Evolutionary conservation across 2,888 invertebrate species (phyloP), one percentile per base, ranked within the genome.

Genomic region (Isotomurus palustris): DNA sequence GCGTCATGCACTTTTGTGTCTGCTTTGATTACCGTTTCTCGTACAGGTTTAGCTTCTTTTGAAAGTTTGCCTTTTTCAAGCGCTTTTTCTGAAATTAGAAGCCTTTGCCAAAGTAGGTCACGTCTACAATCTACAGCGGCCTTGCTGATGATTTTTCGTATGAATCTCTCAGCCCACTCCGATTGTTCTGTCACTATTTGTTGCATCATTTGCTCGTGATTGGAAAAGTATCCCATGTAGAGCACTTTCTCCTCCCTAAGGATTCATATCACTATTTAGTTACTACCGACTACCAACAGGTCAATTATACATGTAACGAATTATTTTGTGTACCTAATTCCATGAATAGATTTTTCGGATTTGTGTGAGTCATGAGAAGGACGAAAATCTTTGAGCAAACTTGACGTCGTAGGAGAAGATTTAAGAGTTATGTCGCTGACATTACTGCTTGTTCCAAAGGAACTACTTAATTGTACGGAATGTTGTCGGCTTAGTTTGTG

Each of bases 151-250:
- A 86, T 82, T 27, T 78, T 77, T 22, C 76, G 75, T 35, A 86
- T 82, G 65, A 81, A 79, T 43, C 76, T 76, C 45, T 80, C 78
- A 1, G 82, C 82, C 2, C 77, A 76, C 22, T 75, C 73, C 0
- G 82, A 82, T 71, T 83, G 82, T 29, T 81, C 79, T 68, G 79
- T 74, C 54, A 83, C 82, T 56, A 82, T 73, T 67, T 81, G 79
- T 64, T 83, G 82, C 82, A 84, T 83, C 12, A 81, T 72, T 71
- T 83, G 82, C 68, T 84, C 84, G 69, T 84, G 84, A 0, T 81
- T 81, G 1, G 84, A 84, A 73, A 83, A 84, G 71, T 84, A 85
- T 6, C 84, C 85, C 45, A 85, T 75, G 75, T 86, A 86, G 74
- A 84, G 83, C 14, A 85, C 81, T 10, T 80, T 79, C 72, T 84